Evolutionary conservation across 2,797 vertebrate species (phyloP).

Genomic region (Silurus lanzhouensis): DNA sequence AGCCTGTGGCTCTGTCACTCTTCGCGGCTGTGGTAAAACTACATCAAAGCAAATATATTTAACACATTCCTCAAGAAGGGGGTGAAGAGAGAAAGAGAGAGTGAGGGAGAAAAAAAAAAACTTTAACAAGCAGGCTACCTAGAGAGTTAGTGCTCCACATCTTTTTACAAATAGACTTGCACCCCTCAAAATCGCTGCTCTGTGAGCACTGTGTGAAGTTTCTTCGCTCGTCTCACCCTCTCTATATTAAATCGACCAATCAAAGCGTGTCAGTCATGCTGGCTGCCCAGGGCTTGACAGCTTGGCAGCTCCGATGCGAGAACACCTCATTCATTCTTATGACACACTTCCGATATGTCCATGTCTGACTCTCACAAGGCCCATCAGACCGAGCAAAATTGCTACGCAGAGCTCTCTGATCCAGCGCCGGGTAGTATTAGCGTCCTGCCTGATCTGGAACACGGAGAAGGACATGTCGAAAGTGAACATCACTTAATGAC

Average conservation of each 20-base stretch:
- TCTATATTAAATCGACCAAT: constrained; percentile 81
- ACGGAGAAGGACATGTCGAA: constrained; percentile 62
- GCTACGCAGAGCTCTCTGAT: constrained; percentile 68
- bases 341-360: constrained; percentile 82
- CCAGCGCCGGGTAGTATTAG: constrained; percentile 64
- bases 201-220: constrained; percentile 68
- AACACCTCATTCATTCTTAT: constrained; percentile 82
- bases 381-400: constrained; percentile 63
- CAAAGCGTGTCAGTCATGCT: constrained; percentile 81
- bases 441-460: constrained; percentile 72
- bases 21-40: constrained; percentile 46
- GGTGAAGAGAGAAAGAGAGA: constrained; percentile 7
- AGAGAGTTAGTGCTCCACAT: constrained; percentile 80
- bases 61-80: constrained; percentile 58
- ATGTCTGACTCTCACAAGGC: constrained; percentile 58
- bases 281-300: constrained; percentile 75
- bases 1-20: constrained; percentile 55
- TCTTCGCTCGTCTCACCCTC: constrained; percentile 60
- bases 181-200: constrained; percentile 70
- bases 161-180: constrained; percentile 82
- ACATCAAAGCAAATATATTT: constrained; percentile 58
- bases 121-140: constrained; percentile 79
- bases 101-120: neutral
- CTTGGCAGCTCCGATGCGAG: constrained; percentile 78
- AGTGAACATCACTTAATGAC: constrained; percentile 29